Base-by-base conservation (phyloP, 2,797 vertebrate species). In the Yasuhikotakia modesta region DNA sequence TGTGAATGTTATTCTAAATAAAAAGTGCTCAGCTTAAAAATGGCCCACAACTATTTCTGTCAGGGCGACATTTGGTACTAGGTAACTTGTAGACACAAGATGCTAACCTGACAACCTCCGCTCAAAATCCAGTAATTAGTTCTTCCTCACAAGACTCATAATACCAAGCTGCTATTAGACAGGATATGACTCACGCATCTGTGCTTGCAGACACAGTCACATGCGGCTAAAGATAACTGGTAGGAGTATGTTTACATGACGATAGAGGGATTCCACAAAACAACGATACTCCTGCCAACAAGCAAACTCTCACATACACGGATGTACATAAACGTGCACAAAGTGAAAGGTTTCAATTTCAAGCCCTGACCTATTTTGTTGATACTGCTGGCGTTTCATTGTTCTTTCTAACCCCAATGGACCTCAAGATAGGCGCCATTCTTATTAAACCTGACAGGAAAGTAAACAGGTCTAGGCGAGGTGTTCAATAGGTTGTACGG, bases 141-240 rank as follows among this genome's bases (percentile, higher is more conserved):
- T 43, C 10, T 43, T 43, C 2, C 39, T 43, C 39, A 43, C 39
- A 43, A 43, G 39, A 43, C 39, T 43, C 39, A 10, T 43, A 11
- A 11, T 43, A 43, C 10, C 39, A 43, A 10, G 39, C 39, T 43
- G 39, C 8, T 43, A 43, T 43, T 43, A 60, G 53, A 60, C 16
- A 60, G 39, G 57, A 5, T 43, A 70, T 75, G 79, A 75, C 57
- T 80, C 78, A 80, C 21, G 17, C 52, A 57, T 55, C 19, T 60
- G 19, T 46, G 60, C 21, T 16, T 52, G 45, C 67, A 68, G 45
- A 74, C 72, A 48, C 61, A 24, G 50, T 58, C 73, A 83, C 65
- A 81, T 84, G 84, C 12, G 21, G 57, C 70, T 73, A 74, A 78
- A 70, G 58, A 82, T 78, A 82, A 72, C 73, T 48, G 32, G 60